phyloP scores from a whole-genome alignment of 2,888 invertebrate genomes.

The Drosophila mercatorum region DNA sequence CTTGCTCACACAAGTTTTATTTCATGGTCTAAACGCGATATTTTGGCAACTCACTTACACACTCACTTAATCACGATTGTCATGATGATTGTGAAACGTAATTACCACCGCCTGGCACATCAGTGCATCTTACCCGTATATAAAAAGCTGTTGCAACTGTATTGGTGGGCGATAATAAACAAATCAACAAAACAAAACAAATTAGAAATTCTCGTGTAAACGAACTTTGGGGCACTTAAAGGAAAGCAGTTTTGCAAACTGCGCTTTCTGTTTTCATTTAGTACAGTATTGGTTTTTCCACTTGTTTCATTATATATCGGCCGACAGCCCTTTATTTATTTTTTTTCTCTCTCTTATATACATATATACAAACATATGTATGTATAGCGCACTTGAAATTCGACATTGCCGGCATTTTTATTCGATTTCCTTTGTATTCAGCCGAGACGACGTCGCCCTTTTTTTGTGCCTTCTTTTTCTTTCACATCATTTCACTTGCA shows the following conservation, averaged over 20 bases:
- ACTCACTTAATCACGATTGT: constrained; percentile 14
- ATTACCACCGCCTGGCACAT: constrained; percentile 38
- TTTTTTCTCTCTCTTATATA: constrained; percentile 3
- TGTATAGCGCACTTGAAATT: constrained; percentile 62
- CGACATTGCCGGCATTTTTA: constrained; percentile 74
- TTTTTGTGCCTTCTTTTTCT: constrained; percentile 56
- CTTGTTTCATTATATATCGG: not conserved
- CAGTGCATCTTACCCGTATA: constrained; percentile 9
- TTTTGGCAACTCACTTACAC: constrained; percentile 41
- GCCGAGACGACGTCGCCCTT: constrained; percentile 69
- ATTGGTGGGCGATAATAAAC: constrained; percentile 59
- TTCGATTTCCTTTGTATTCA: constrained; percentile 56
- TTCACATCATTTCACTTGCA: constrained; percentile 50
- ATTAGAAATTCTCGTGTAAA: constrained; percentile 71
- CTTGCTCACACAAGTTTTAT: constrained; percentile 24
- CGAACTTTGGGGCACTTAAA: constrained; percentile 58
- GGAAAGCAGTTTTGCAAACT: constrained; percentile 43
- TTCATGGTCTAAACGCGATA: constrained; percentile 38
- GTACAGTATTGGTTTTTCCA: constrained; percentile 12
- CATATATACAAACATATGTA: constrained; percentile 13
- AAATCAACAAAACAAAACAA: constrained; percentile 76
- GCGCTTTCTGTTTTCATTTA: constrained; percentile 42
- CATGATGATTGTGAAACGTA: constrained; percentile 50
- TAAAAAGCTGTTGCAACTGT: not conserved
- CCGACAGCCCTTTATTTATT: constrained; percentile 29